These are phyloP conservation scores for Eupithecia tripunctaria DNA, from an alignment of 2,888 invertebrate genomes.

Conservation along the genomic window DNA sequence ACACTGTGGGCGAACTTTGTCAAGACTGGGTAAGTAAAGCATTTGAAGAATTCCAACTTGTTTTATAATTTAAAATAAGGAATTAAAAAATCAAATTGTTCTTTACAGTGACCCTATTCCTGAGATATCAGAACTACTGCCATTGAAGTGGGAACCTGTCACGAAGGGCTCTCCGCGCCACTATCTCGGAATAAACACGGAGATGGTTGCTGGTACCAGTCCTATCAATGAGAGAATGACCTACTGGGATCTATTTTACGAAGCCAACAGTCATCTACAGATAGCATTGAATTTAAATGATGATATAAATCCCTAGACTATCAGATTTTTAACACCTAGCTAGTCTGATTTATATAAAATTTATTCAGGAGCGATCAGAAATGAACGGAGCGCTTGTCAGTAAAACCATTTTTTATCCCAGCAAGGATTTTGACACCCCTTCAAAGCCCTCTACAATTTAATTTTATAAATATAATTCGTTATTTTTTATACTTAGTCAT, in stretches of 20 bases:
- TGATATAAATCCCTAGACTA: neutral
- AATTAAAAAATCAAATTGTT: neutral
- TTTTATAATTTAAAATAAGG: neutral
- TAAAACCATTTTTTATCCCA: too few species aligned
- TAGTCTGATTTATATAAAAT: too few species aligned
- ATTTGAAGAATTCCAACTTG: neutral
- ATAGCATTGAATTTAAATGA: neutral
- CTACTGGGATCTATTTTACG: conserved; percentile 54
- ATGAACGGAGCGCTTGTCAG: too few species aligned
- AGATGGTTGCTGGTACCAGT: conserved; percentile 47
- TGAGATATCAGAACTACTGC: conserved; percentile 49
- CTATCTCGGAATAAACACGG: conserved; percentile 48
- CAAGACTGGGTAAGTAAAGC: neutral
- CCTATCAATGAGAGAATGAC: conserved; percentile 52
- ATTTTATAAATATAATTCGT: too few species aligned
- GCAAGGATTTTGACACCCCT: too few species aligned
- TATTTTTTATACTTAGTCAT: too few species aligned
- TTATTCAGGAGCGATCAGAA: too few species aligned
- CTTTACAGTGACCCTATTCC: conserved; percentile 28
- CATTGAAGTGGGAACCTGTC: conserved; percentile 50
- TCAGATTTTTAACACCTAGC: neutral
- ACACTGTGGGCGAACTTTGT: conserved; percentile 39
- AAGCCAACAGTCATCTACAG: conserved; percentile 30
- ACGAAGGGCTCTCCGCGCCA: conserved; percentile 40
- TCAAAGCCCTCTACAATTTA: too few species aligned